Conservation (phyloP, 2,113 vertebrate genomes). For the Dicaeum eximium region DNA sequence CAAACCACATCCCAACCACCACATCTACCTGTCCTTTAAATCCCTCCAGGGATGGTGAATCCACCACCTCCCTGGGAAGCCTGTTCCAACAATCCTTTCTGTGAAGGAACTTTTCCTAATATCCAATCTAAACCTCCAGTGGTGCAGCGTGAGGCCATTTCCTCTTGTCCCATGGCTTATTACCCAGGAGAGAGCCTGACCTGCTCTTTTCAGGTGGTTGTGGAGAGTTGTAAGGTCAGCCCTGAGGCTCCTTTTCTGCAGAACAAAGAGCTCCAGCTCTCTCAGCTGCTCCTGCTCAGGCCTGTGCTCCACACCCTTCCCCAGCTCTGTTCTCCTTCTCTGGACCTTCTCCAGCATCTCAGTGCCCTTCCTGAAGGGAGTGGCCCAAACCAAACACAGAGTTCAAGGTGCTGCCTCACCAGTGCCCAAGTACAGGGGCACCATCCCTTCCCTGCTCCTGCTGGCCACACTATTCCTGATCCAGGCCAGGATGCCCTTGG, state of each 20-base stretch:
- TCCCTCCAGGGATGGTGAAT: no score
- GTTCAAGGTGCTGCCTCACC: neutral
- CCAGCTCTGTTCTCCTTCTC: accelerated
- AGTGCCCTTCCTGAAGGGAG: neutral
- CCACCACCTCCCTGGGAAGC: neutral
- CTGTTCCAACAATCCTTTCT: neutral
- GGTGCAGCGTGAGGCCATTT: neutral
- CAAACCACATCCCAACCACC: neutral
- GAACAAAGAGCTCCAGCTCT: neutral
- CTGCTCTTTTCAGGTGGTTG: neutral
- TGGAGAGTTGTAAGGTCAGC: neutral
- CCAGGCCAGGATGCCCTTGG: neutral
- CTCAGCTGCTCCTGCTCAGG: neutral
- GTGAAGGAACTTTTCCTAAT: neutral
- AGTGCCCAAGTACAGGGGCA: neutral
- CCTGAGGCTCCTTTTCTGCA: neutral
- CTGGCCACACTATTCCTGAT: neutral
- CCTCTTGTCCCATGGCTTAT: neutral
- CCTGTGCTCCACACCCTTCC: neutral
- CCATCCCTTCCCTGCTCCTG: neutral
- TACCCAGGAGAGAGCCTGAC: accelerated
- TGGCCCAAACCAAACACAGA: neutral
- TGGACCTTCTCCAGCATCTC: neutral
- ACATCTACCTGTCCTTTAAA: neutral
- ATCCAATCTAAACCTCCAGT: neutral